Evolutionary conservation across 2,888 invertebrate species (phyloP).

Genomic region (Sarcophaga rosellei): DNA sequence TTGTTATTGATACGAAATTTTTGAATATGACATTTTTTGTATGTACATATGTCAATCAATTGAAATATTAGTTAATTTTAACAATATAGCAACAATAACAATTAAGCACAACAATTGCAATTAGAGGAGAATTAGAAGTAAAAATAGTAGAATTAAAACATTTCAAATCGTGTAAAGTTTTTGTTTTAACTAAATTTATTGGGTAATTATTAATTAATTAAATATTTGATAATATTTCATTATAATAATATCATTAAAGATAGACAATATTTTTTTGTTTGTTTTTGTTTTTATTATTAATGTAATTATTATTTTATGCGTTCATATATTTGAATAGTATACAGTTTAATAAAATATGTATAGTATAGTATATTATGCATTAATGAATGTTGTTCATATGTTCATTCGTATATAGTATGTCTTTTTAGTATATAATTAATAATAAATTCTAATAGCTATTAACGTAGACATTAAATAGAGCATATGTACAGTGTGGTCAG

Average conservation of each 20-base stretch:
- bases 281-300: background rate
- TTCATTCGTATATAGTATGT: too few species aligned
- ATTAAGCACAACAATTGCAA: slow-evolving; percentile 30
- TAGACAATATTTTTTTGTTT: background rate
- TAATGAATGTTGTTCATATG: too few species aligned
- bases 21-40: too few species aligned
- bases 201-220: slow-evolving; percentile 81
- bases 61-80: slow-evolving; percentile 9
- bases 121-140: slow-evolving; percentile 77
- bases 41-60: background rate
- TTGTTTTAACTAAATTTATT: slow-evolving; percentile 83
- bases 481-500: too few species aligned
- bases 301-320: background rate
- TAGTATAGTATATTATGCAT: too few species aligned
- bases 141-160: slow-evolving; percentile 71
- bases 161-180: slow-evolving; percentile 75
- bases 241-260: background rate
- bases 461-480: too few species aligned
- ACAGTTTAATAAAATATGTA: too few species aligned
- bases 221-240: background rate
- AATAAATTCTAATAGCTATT: too few species aligned
- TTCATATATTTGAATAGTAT: too few species aligned
- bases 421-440: background rate
- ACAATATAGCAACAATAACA: background rate
- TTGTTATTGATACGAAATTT: background rate